These are phyloP conservation scores for Agapostemon virescens DNA, from an alignment of 2,888 invertebrate genomes.

Conservation along the genomic window DNA sequence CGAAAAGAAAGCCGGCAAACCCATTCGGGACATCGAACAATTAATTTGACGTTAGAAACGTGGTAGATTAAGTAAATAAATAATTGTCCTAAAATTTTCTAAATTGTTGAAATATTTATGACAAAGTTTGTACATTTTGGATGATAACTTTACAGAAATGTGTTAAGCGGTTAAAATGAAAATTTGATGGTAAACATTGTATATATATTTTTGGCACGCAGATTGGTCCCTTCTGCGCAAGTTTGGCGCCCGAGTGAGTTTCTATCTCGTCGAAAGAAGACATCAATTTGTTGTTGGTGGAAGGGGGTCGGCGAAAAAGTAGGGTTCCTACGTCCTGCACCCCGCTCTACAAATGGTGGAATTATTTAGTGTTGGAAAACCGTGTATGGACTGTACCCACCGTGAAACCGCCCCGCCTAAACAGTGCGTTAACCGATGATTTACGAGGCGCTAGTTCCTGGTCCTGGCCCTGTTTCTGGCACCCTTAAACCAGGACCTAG, in stretches of 20 bases:
- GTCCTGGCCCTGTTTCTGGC: slow-evolving; percentile 32
- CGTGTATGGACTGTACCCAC: slow-evolving; percentile 78
- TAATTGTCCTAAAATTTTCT: too few species aligned
- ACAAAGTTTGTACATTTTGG: too few species aligned
- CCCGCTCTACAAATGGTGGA: slow-evolving; percentile 75
- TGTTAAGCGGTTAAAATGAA: too few species aligned
- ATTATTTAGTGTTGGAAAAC: slow-evolving; percentile 78
- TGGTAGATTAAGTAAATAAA: too few species aligned
- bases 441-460: slow-evolving; percentile 73
- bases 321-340: slow-evolving; percentile 46
- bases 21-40: too few species aligned
- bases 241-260: neutral
- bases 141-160: too few species aligned
- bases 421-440: slow-evolving; percentile 80
- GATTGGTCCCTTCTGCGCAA: neutral
- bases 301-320: slow-evolving; percentile 36
- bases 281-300: slow-evolving; percentile 62
- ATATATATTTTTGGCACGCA: too few species aligned
- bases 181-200: too few species aligned
- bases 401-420: slow-evolving; percentile 81
- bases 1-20: too few species aligned
- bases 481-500: slow-evolving; percentile 51
- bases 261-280: slow-evolving; percentile 57
- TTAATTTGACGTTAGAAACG: too few species aligned
- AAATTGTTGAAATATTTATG: too few species aligned